A percentile compares a stretch with the other conserved stretches of the same genome.
Conservation (phyloP, 2,797 vertebrate species). For the Crax fasciolata region DNA sequence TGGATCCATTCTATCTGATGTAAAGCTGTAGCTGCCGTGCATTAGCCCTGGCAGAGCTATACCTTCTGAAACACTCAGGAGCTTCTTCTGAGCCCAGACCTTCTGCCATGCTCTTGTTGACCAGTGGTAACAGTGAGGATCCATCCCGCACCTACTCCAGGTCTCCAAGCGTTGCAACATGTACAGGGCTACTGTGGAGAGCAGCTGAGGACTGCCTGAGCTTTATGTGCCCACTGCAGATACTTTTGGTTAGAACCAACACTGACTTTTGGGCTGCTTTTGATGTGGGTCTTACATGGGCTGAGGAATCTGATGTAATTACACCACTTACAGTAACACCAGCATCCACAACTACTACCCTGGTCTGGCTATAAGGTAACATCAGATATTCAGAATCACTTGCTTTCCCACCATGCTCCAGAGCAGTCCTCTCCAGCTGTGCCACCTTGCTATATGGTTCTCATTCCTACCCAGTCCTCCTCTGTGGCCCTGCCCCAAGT, state of each 20-base stretch:
- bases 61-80: rapidly evolving
- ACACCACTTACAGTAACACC: neutral
- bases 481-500: neutral
- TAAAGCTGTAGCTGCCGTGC: rapidly evolving
- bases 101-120: neutral
- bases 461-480: neutral
- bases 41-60: rapidly evolving
- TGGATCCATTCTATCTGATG: rapidly evolving
- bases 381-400: neutral
- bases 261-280: rapidly evolving
- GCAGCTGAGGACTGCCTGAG: rapidly evolving
- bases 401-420: neutral
- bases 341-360: rapidly evolving
- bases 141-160: too few species aligned
- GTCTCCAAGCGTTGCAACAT: neutral
- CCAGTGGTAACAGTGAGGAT: too few species aligned
- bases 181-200: neutral
- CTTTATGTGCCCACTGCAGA: rapidly evolving
- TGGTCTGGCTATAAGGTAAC: neutral
- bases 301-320: neutral
- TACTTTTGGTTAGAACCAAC: rapidly evolving
- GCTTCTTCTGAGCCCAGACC: rapidly evolving
- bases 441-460: neutral
- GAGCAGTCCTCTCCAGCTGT: too few species aligned
- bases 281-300: rapidly evolving